A percentile compares a stretch with the other conserved stretches of the same genome.
Evolutionary conservation across 2,888 invertebrate species (phyloP).

Genomic region (Rhopalosiphum nymphaeae): DNA sequence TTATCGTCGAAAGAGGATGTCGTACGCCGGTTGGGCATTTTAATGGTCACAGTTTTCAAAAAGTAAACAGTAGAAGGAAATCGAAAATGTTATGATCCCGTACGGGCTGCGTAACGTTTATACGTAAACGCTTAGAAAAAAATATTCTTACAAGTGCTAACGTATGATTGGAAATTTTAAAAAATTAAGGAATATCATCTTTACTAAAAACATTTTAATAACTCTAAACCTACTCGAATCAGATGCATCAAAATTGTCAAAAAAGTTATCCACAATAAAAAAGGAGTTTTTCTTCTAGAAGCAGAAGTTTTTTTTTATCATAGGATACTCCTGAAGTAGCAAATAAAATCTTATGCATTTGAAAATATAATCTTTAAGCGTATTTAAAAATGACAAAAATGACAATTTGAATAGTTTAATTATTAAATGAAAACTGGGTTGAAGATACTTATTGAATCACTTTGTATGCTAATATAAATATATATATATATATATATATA

Average conservation of each 20-base stretch:
- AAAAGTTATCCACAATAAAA: neutral
- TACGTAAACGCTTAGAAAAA: neutral
- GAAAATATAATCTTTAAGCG: too few relatives aligned
- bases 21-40: neutral
- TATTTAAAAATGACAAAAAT: neutral
- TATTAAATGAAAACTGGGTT: neutral
- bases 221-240: neutral
- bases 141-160: neutral
- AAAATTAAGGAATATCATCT: neutral
- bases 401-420: neutral
- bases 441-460: neutral
- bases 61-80: neutral
- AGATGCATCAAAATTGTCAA: neutral
- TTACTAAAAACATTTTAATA: neutral
- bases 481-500: neutral
- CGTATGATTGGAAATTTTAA: neutral
- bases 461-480: neutral
- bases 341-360: too few relatives aligned
- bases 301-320: neutral
- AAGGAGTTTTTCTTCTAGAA: neutral
- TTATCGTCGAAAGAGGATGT: neutral
- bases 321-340: neutral
- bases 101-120: neutral
- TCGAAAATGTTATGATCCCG: neutral
- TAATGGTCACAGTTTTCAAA: neutral